Evolutionary conservation across 2,797 vertebrate genomes (phyloP), one percentile per base, ranked within the genome.

Genomic region (Notolepis coatsorum): DNA sequence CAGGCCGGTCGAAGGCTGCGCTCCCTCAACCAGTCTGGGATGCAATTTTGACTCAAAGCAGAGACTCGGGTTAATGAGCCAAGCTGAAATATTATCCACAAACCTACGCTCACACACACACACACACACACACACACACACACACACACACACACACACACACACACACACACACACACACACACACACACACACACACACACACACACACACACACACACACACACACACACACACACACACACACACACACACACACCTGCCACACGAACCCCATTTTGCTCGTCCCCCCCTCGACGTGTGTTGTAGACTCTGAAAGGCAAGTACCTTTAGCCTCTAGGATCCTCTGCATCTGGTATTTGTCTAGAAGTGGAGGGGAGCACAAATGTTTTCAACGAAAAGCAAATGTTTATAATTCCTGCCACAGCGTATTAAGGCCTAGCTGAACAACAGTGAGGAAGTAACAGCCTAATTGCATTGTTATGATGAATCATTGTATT

Each of bases 41-140:
- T 88, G 80, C 79, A 63, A 23, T 69, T 85, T 79, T 91, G 88
- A 86, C 86, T 81, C 75, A 82, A 81, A 86, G 73, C 85, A 88
- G 87, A 89, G 65, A 67, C 73, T 56, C 55, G 1, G n/a, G 68
- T 56, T 58, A 87, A 86, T 80, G 78, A 88, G 76, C 75, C 60
- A 53, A 62, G 41, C 65, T 90, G 85, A 91, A 87, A 88, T 89
- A 90, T 91, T 91, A 88, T 87, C 80, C 73, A 89, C 85, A 81
- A 76, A 86, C 57, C 54, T 61, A 33, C 48, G 10, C 27, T 2
- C 33, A 10, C 33, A 37, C 33, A 37, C 33, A 37, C 33, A 37
- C 33, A 37, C 33, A 7, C 33, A 13, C 33, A 7, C 33, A 13
- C 33, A n/a, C 33, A 37, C 10, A 6, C 33, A 37, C 10, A 6